Conservation (phyloP, 1,140 invertebrate species). For the Lucilia cuprina region DNA sequence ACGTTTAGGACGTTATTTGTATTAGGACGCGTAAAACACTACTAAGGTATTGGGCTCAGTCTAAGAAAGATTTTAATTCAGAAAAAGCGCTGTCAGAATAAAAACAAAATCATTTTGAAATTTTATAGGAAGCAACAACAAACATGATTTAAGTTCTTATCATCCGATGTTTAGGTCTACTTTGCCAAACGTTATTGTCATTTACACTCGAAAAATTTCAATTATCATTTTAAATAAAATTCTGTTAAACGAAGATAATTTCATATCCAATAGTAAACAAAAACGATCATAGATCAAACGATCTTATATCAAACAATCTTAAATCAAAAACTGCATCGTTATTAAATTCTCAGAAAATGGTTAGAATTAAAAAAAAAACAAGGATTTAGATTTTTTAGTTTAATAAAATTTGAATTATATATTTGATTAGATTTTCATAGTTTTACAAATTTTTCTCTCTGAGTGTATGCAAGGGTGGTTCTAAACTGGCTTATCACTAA, state of each 20-base stretch:
- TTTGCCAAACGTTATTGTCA: background rate
- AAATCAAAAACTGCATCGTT: no score
- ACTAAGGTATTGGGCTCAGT: background rate
- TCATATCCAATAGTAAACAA: no score
- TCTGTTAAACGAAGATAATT: no score
- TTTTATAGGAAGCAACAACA: background rate
- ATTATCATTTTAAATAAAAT: background rate
- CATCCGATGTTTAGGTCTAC: slow-evolving; percentile 6
- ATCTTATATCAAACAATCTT: no score
- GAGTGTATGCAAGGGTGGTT: background rate
- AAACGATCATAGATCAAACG: no score
- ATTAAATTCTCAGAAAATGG: no score
- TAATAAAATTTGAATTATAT: no score
- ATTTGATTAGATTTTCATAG: no score
- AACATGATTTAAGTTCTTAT: background rate
- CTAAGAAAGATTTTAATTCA: background rate
- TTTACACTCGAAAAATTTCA: background rate
- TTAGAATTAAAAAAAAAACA: no score
- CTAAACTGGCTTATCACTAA: background rate
- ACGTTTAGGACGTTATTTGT: background rate
- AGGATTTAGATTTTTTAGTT: no score
- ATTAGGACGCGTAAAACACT: background rate
- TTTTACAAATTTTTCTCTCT: background rate
- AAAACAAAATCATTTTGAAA: background rate
- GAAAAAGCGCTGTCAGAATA: background rate